Evolutionary conservation across 2,113 vertebrate genomes (phyloP).

Genomic region (Brachypodius melanocephalos): DNA sequence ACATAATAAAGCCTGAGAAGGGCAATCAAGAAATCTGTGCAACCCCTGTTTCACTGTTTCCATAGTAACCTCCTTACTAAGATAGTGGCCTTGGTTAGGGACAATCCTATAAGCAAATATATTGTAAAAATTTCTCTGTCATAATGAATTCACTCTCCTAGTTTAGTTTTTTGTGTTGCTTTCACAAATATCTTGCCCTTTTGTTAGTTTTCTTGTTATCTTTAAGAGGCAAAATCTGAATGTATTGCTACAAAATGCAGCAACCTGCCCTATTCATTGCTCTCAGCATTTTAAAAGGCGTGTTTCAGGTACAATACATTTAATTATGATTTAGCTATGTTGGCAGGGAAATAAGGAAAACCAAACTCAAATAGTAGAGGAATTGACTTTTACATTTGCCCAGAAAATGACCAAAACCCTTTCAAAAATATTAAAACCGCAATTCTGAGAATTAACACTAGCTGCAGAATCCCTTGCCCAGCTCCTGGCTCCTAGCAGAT

Average conservation of each 20-base stretch:
- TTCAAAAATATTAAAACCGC: not conserved
- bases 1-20: not conserved
- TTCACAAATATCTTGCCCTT: not conserved
- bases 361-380: not conserved
- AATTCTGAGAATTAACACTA: not conserved
- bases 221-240: not conserved
- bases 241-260: not conserved
- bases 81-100: constrained; percentile 22
- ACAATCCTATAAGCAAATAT: not conserved
- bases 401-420: not conserved
- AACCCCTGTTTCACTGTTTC: constrained; percentile 31
- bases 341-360: not conserved
- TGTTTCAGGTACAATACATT: not conserved
- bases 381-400: not conserved
- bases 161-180: not conserved
- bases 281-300: not conserved
- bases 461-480: not conserved
- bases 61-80: constrained; percentile 44
- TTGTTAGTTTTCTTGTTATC: not conserved
- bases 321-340: not conserved
- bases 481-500: not conserved
- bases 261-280: not conserved
- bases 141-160: not conserved
- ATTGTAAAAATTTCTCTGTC: not conserved
- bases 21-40: constrained; percentile 5